Base-by-base conservation (phyloP, 2,113 vertebrate species). In the Typhlomys cinereus region DNA sequence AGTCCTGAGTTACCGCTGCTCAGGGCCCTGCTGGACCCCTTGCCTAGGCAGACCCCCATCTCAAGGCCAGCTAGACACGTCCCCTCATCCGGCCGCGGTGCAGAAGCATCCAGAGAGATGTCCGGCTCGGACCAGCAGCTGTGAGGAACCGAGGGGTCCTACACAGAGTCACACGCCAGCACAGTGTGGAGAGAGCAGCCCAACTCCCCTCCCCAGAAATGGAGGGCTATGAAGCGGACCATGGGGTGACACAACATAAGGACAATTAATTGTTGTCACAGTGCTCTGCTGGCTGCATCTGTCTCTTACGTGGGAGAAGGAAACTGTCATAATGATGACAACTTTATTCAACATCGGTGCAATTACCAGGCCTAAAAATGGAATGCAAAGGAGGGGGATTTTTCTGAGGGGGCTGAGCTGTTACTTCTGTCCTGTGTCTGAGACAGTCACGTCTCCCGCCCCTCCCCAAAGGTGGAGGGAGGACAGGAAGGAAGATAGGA, bases 321-420 rank as follows among this genome's bases (percentile, higher is more conserved):
- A 96, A 96, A 73, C 69, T 97, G 94, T 95, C 95, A 95, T n/a
- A 96, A 93, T 4, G 83, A 83, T 48, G 94, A 94, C 91, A 93
- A 84, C 95, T 97, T 95, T 89, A 94, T 93, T 98, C 94, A 96
- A 95, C 89, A 95, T 86, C 9, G 18, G 86, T 92, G 95, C 94
- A 96, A 95, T 94, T 95, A 95, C n/a, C 91, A 66, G 89, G 76
- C 41, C 96, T 98, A 97, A 95, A 97, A 97, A 97, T 81, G 97
- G 94, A 85, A 92, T 2, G 7, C 82, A 54, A 25, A 62, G 85
- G 86, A n/a, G 91, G 57, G 83, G 78, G 29, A 39, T 87, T 69
- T 93, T 76, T 90, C 93, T 64, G 61, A 71, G 39, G 31, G 57
- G 48, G 69, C 66, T 94, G 86, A 80, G 64, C 94, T 50, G 34